These are phyloP conservation scores for Bettongia penicillata DNA, from an alignment of 2,113 vertebrate species.

Conservation along the genomic window DNA sequence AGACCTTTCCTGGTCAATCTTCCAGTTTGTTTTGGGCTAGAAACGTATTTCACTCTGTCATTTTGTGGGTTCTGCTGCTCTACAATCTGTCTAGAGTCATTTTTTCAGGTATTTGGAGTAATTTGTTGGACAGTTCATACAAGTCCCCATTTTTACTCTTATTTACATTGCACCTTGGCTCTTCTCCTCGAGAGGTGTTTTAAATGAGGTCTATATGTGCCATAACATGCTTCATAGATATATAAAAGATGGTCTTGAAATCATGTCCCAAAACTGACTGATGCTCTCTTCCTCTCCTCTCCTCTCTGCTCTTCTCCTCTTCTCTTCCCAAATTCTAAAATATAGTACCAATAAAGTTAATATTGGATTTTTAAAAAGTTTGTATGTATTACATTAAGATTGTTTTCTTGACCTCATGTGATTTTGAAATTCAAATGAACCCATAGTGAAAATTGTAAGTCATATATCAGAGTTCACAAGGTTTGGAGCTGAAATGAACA, in stretches of 20 bases:
- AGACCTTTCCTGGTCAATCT: too few relatives aligned
- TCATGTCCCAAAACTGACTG: neutral
- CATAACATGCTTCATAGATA: neutral
- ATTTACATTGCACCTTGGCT: too few relatives aligned
- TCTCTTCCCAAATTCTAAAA: neutral
- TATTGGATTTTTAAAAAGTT: neutral
- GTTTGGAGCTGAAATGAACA: neutral
- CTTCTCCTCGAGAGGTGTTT: neutral
- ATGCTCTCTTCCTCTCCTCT: neutral
- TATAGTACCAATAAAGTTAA: neutral
- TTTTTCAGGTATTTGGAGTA: too few relatives aligned
- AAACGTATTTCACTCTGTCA: too few relatives aligned
- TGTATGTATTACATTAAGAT: neutral
- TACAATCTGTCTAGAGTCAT: too few relatives aligned
- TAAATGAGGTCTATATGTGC: neutral
- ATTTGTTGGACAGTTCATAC: too few relatives aligned
- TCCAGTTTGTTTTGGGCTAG: too few relatives aligned
- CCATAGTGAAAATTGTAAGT: neutral
- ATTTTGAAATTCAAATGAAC: neutral
- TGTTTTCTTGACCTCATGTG: neutral
- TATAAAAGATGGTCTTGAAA: neutral
- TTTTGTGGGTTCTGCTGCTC: too few relatives aligned
- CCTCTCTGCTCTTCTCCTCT: neutral
- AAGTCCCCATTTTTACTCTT: too few relatives aligned
- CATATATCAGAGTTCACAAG: neutral